These are phyloP conservation scores for Drosophila kuntzei DNA, from an alignment of 2,888 invertebrate genomes.

Conservation along the genomic window DNA sequence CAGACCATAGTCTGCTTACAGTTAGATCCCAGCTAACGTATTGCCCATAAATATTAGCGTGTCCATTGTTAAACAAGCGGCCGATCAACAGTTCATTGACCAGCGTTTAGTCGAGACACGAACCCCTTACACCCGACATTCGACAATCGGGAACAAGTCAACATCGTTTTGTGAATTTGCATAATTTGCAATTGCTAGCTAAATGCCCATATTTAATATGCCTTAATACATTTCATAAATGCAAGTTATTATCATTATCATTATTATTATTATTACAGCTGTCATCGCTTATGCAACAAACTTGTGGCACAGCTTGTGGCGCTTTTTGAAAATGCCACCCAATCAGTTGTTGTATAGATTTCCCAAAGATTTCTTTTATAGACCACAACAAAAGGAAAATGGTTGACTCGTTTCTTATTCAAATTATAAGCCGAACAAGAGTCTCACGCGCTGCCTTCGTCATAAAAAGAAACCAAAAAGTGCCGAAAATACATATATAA, in stretches of 20 bases:
- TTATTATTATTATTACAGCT: conserved; percentile 39
- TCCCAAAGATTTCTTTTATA: conserved; percentile 39
- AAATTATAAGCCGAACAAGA: conserved; percentile 57
- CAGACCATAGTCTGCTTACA: conserved; percentile 31
- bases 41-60: conserved; percentile 53
- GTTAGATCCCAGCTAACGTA: conserved; percentile 43
- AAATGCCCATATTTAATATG: conserved; percentile 40
- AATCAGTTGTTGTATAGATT: conserved; percentile 60
- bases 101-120: conserved; percentile 42
- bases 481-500: conserved; percentile 41
- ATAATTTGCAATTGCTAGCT: conserved; percentile 64
- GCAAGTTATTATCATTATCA: conserved; percentile 31
- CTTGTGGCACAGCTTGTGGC: conserved; percentile 39
- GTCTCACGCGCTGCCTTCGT: conserved; percentile 61
- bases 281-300: conserved; percentile 64
- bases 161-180: conserved; percentile 52
- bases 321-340: conserved; percentile 65
- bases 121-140: conserved; percentile 1
- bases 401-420: conserved; percentile 58
- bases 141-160: neutral
- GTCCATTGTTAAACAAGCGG: conserved; percentile 56
- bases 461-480: conserved; percentile 39
- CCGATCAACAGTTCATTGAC: conserved; percentile 62
- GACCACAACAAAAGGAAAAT: conserved; percentile 46
- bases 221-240: conserved; percentile 54